Evolutionary conservation across 2,888 invertebrate species (phyloP), one percentile per base, ranked within the genome.

Genomic region (Macrostomum cliftonense): DNA sequence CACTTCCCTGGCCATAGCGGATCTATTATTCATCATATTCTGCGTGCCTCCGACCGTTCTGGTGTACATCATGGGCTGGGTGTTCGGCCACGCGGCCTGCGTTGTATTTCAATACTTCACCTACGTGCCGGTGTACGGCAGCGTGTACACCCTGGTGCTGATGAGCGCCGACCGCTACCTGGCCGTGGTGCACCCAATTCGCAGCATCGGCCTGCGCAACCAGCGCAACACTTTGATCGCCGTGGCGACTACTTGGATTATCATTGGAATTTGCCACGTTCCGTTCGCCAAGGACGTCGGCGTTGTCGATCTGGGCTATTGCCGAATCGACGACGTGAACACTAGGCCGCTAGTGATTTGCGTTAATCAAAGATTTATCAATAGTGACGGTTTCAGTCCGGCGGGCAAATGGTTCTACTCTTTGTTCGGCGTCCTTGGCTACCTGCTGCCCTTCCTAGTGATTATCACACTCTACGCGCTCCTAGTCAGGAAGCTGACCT

Each of bases 1-100:
- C 59, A 82, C 88, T 53, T 87, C 85, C 67, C 72, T 88, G 53
- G 87, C 88, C 2, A 76, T 86, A 21, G 87, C 89, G 38, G 89
- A 89, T 68, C 74, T 91, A 28, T 77, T 85, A 28, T 89, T 91
- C 69, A 84, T 89, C 40, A 78, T 86, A 47, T 84, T 88, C 71
- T 89, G 89, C 71, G 86, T 89, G 16, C 89, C 89, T 0, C 87
- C 87, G 70, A 89, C 89, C 1, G 88, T 86, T 1, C 80, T 83
- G 14, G 84, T 84, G 62, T 89, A 87, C 67, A 82, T 84, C 12
- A 47, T 85, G 63, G 79, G 82, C 7, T 91, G 88, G 88, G 84
- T 86, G 1, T 87, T 89, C 62, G 88, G 89, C 12, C 79, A 80
- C 62, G 73, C 79, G 65, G 85, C 84, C 81, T 89, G 88, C 72